Percentiles rank a stretch among this genome's conserved stretches.
Evolutionary conservation across 1,140 invertebrate genomes (phyloP).

Genomic region (Aphelinus atriplicis): DNA sequence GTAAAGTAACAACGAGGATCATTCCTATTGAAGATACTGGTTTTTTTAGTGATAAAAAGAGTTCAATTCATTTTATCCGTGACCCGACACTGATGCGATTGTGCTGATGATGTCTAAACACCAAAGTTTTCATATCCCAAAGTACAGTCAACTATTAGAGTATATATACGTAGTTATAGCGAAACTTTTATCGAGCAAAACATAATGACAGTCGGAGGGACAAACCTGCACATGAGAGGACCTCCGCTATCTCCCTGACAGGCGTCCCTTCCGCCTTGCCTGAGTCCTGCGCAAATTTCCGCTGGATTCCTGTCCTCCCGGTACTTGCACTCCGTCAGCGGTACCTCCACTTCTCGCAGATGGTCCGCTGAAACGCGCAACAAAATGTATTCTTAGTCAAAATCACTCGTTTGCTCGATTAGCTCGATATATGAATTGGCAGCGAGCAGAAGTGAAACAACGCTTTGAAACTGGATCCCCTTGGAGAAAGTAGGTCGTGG

Average conservation of each 20-base stretch:
- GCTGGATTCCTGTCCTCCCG: slow-evolving; percentile 69
- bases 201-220: too few species aligned
- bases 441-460: too few species aligned
- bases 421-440: not conserved
- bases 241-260: slow-evolving; percentile 86
- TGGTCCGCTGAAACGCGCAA: slow-evolving; percentile 68
- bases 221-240: slow-evolving; percentile 74
- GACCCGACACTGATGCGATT: too few species aligned
- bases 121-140: too few species aligned
- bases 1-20: not conserved
- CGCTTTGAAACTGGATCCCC: too few species aligned
- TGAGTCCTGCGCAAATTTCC: slow-evolving; percentile 80
- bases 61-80: not conserved
- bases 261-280: slow-evolving; percentile 79
- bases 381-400: not conserved
- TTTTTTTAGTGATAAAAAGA: slow-evolving; percentile 2
- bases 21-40: too few species aligned
- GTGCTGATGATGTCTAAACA: too few species aligned
- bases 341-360: slow-evolving; percentile 77
- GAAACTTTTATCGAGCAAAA: too few species aligned
- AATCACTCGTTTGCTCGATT: not conserved
- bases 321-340: slow-evolving; percentile 72
- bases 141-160: too few species aligned
- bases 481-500: too few species aligned
- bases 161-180: too few species aligned